These are phyloP conservation scores for Mongoloraphidia duomilia DNA, from an alignment of 2,888 invertebrate species.

Conservation along the genomic window DNA sequence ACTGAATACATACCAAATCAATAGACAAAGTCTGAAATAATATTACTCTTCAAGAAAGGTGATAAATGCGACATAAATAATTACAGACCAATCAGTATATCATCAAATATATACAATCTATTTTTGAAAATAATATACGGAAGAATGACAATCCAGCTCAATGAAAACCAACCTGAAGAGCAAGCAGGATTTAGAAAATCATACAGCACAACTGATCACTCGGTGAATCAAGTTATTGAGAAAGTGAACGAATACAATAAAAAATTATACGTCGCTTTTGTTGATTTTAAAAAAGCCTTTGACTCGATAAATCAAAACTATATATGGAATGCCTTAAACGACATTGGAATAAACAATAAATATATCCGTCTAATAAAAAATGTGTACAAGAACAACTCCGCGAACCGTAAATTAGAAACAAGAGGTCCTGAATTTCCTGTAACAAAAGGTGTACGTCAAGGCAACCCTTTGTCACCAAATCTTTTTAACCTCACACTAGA, in stretches of 20 bases:
- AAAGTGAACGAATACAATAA: constrained; percentile 8
- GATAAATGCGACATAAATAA: constrained; percentile 11
- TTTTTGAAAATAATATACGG: constrained; percentile 15
- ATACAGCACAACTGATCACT: constrained; percentile 11
- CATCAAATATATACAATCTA: constrained; percentile 15
- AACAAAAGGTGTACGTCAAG: not conserved
- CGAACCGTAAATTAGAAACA: not conserved
- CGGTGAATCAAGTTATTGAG: constrained; percentile 10
- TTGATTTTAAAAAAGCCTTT: constrained; percentile 6
- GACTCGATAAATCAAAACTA: constrained; percentile 3
- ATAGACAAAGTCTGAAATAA: not conserved
- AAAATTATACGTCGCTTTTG: not conserved
- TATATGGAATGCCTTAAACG: not conserved
- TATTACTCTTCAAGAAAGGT: not conserved
- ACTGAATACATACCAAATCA: not conserved
- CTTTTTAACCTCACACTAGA: constrained; percentile 2
- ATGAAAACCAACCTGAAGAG: constrained; percentile 14
- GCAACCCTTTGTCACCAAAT: not conserved
- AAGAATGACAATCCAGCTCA: constrained; percentile 11
- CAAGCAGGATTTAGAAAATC: constrained; percentile 16
- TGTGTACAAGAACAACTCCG: not conserved
- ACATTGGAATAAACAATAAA: not conserved
- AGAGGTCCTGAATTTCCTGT: not conserved
- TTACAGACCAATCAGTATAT: constrained; percentile 15
- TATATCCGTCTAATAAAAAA: not conserved